Evolutionary conservation across 2,113 vertebrate species (phyloP), one percentile per base, ranked within the genome.

Genomic region (Indicator maculatus): DNA sequence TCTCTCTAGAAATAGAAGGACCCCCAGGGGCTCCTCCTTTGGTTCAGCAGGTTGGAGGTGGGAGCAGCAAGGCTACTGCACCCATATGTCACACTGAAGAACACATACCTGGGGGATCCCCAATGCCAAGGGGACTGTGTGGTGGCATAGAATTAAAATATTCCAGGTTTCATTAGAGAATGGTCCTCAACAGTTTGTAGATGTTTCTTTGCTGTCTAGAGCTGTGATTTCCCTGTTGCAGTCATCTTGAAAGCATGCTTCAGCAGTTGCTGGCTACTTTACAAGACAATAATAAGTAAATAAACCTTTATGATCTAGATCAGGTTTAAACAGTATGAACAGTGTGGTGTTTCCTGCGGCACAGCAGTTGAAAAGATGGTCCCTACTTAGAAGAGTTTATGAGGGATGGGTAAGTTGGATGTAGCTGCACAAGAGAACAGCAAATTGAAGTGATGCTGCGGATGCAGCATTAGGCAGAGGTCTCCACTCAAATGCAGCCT

Each of bases 11-110:
- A 77, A 21, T 28, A 3, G n/a, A 64, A 55, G 77, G 47, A 19
- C 4, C 12, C 2, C 3, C 15, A 4, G 24, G 47, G 20, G 16
- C 5, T 66, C 12, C 13, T 20, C 14, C 26, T 18, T 12, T 2
- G 7, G 3, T 36, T 47, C 41, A 38, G 39, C 13, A 41, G 77
- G 31, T 14, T 75, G 38, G 0, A 6, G 12, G 28, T 56, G 28
- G 8, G 36, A 75, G 18, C 31, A 24, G 33, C 21, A 41, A 18
- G 18, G 36, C 64, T 72, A 77, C 45, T n/a, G 23, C 0, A 0
- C 38, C 11, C 47, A 5, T 21, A 8, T 0, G 0, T 10, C 8
- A 3, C 64, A 14, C 27, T 20, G 63, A 12, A 44, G 15, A 15
- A 13, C 11, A 11, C 2, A 3, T 16, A 8, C 3, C 23, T 5